These are phyloP conservation scores for Dunckerocampus dactyliophorus DNA, from an alignment of 2,113 vertebrate species.

Conservation along the genomic window DNA sequence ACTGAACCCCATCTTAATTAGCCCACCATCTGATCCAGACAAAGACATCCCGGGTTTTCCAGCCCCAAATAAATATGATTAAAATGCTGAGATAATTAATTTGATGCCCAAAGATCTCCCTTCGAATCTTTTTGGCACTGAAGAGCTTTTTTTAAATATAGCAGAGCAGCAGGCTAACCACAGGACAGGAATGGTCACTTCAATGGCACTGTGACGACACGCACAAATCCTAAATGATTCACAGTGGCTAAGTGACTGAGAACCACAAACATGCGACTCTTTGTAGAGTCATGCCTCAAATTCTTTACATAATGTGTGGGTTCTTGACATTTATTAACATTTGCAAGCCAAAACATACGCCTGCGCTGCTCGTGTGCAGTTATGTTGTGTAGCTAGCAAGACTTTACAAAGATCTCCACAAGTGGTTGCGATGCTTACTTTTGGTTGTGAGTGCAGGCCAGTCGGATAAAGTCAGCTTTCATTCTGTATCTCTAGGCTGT, in stretches of 20 bases:
- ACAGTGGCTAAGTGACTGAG: not conserved
- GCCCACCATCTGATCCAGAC: slow-evolving; percentile 66
- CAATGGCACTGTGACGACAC: no score
- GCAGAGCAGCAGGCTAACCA: no score
- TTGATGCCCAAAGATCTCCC: not conserved
- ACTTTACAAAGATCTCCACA: no score
- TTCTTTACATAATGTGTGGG: not conserved
- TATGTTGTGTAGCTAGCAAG: no score
- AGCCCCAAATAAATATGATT: slow-evolving; percentile 60
- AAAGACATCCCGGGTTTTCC: slow-evolving; percentile 62
- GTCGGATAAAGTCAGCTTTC: not conserved
- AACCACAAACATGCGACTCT: no score
- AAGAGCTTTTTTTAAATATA: not conserved
- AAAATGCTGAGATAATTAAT: slow-evolving; percentile 32
- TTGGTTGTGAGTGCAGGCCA: no score
- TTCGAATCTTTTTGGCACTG: no score
- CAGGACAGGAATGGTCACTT: no score
- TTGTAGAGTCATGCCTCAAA: no score
- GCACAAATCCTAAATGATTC: not conserved
- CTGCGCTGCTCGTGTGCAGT: no score
- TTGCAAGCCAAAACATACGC: no score
- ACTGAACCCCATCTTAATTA: slow-evolving; percentile 48
- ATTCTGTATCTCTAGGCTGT: not conserved
- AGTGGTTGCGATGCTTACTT: no score
- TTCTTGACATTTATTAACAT: slow-evolving; percentile 1